Percentiles rank a stretch among this genome's conserved stretches.
These are phyloP conservation scores for Planiliza haematocheilus DNA, from an alignment of 2,113 vertebrate genomes.

Conservation along the genomic window DNA sequence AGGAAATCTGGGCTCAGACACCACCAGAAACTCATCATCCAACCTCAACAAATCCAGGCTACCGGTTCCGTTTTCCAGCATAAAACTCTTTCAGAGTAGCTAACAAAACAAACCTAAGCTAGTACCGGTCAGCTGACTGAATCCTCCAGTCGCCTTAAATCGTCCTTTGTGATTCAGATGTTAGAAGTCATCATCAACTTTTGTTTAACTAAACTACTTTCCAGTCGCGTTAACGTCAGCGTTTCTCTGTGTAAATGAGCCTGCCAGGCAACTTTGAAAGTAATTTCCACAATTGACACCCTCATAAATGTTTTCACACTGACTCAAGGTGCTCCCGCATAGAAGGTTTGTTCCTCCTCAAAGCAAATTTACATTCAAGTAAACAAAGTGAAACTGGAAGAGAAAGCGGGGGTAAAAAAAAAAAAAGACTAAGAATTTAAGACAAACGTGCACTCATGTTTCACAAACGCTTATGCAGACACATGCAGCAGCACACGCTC, in stretches of 20 bases:
- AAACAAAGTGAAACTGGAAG: constrained; percentile 26
- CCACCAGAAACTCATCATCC: constrained; percentile 28
- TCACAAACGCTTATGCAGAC: constrained; percentile 7
- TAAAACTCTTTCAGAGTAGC: not conserved
- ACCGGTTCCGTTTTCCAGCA: not conserved
- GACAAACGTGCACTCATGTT: constrained; percentile 1
- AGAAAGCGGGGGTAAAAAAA: constrained; percentile 14
- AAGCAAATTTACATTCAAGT: constrained; percentile 23
- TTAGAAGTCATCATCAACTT: constrained; percentile 12
- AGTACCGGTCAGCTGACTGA: constrained; percentile 36
- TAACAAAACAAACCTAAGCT: constrained; percentile 15
- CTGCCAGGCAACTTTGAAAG: constrained; percentile 37
- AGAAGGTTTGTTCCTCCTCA: constrained; percentile 57
- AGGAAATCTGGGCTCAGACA: constrained; percentile 39
- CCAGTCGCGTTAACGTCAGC: constrained; percentile 34
- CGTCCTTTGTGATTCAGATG: constrained; percentile 4
- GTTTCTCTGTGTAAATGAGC: constrained; percentile 17
- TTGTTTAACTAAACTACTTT: constrained; percentile 46
- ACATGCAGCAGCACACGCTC: constrained; percentile 41
- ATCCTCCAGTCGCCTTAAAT: constrained; percentile 4
- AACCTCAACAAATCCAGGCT: constrained; percentile 24
- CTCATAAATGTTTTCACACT: constrained; percentile 42
- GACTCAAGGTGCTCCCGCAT: constrained; percentile 31
- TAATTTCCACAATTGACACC: constrained; percentile 33
- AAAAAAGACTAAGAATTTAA: constrained; percentile 19